Base-by-base conservation (phyloP, 1,140 invertebrate species). In the Nasonia longicornis region DNA sequence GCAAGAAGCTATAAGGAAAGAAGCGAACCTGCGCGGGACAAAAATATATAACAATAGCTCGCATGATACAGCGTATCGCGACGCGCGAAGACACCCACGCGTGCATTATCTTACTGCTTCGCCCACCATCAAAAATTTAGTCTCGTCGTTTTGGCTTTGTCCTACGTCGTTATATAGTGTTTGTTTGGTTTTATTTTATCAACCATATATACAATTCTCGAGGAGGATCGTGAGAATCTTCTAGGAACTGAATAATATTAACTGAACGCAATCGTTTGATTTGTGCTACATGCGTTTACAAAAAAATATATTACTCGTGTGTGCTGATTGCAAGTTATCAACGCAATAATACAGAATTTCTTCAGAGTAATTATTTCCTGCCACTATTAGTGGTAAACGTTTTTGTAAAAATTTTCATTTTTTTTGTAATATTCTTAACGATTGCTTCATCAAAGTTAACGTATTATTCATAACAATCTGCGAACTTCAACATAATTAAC, bases 351-450 rank as follows among this genome's bases (percentile, higher is more conserved):
- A 58, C 3, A n/a, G 20, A 42, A 20, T 58, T 58, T 20, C 16
- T 58, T 58, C 52, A 20, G 1, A n/a, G 52, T 58, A 58, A 58
- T 4, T 58, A 58, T 20, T 16, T 58, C 20, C 52, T 58, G 20
- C 20, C 52, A 58, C 52, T 58, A 58, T 58, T n/a, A 0, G 52
- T n/a, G 52, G 20, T 2, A 58, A 20, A 58, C 2, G 16, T 20
- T n/a, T 58, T 58, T n/a, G 52, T 58, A 58, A n/a, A 58, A 58
- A 58, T n/a, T 58, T 58, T 58, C n/a, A 58, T 58, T 58, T 52
- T n/a, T 58, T 58, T n/a, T 58, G n/a, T 58, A 58, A n/a, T 58
- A 58, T 16, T 58, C 52, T n/a, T 58, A 58, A 58, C 20, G 6
- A 58, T 58, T n/a, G 16, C 16, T n/a, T 58, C 52, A 16, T 20